A percentile compares a stretch with the other conserved stretches of the same genome.
Evolutionary conservation across 35 echinoderm and acorn worm species (phyloP).

Genomic region (Diadema setosum): DNA sequence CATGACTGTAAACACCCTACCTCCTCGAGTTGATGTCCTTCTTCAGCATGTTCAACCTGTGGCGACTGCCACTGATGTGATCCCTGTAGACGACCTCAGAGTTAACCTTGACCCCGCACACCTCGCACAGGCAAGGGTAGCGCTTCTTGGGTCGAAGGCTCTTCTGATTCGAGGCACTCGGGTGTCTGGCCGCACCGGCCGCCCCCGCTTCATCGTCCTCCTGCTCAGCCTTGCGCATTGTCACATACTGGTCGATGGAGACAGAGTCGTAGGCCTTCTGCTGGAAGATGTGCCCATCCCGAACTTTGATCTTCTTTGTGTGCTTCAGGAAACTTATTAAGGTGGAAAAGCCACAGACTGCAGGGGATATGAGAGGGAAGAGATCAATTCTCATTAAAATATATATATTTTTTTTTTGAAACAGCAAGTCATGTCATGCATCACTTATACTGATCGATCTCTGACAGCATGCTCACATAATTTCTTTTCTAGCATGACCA

Average conservation of each 20-base stretch:
- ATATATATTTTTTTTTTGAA: not conserved
- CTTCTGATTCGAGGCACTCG: not conserved
- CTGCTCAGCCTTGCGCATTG: not conserved
- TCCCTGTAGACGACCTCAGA: slow-evolving; percentile 29
- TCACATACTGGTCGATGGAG: slow-evolving; percentile 34
- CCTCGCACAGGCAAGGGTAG: slow-evolving; percentile 48
- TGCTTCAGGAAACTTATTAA: slow-evolving; percentile 16
- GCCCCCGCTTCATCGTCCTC: not conserved
- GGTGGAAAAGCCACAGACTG: slow-evolving; percentile 36
- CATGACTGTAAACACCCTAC: not conserved
- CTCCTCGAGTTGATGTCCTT: slow-evolving; percentile 31
- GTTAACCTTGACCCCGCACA: slow-evolving; percentile 25
- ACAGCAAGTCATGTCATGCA: no score
- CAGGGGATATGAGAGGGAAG: not conserved
- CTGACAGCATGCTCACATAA: no score
- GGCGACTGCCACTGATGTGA: slow-evolving; percentile 25
- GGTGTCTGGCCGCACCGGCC: not conserved
- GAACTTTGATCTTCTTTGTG: slow-evolving; percentile 16
- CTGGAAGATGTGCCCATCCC: slow-evolving; percentile 24
- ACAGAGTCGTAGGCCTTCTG: slow-evolving; percentile 32
- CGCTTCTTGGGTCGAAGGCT: not conserved
- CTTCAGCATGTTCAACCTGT: slow-evolving; percentile 27
- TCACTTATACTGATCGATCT: no score
- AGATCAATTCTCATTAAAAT: not conserved
- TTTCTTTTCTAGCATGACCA: no score